Conservation (phyloP, 2,113 vertebrate species). For the Mormyrus lacerda region DNA sequence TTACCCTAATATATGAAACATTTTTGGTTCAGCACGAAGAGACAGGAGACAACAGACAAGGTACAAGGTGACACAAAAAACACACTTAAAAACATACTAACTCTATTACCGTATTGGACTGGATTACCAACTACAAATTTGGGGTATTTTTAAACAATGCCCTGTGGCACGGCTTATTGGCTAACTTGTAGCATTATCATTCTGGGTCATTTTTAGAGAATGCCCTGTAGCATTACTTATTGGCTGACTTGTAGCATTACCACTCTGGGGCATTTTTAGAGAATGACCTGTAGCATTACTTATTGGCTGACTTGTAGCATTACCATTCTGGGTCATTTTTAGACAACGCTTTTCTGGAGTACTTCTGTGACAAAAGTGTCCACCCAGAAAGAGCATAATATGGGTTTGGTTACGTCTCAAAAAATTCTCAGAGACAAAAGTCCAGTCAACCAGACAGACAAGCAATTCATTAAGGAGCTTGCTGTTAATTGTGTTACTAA, state of each 20-base stretch:
- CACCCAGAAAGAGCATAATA: background rate
- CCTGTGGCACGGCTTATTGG: background rate
- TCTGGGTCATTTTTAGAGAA: background rate
- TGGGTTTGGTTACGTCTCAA: background rate
- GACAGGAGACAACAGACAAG: background rate
- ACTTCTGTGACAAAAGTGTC: background rate
- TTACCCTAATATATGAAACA: background rate
- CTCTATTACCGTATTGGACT: background rate
- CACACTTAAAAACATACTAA: background rate
- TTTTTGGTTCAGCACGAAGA: background rate
- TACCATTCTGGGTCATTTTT: background rate
- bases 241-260: background rate
- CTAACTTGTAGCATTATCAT: background rate
- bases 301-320: background rate
- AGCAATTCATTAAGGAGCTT: background rate
- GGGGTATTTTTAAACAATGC: background rate
- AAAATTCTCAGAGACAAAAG: background rate
- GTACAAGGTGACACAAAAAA: background rate
- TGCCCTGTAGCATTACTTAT: background rate
- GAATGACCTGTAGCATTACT: background rate
- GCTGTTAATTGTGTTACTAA: background rate
- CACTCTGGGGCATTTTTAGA: background rate
- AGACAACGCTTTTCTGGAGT: background rate
- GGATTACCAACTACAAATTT: background rate
- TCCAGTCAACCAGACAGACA: background rate